Conservation (phyloP, 2,797 vertebrate species). For the Paramormyrops hopkinsi region DNA sequence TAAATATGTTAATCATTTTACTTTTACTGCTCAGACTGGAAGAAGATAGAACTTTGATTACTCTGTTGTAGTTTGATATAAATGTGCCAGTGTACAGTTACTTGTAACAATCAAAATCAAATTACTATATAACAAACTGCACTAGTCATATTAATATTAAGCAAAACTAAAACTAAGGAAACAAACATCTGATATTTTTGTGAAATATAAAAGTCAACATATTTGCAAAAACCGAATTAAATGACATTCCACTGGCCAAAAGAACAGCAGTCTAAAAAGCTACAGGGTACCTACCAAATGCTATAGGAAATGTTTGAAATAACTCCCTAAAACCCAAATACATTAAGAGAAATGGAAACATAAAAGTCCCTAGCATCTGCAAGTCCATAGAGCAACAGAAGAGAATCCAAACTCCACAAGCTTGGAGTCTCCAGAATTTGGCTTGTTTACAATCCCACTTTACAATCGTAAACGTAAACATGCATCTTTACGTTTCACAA, state of each 20-base stretch:
- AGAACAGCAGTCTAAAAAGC: not conserved
- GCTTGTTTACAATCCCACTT: not conserved
- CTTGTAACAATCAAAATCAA: slow-evolving; percentile 4
- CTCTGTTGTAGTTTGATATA: not conserved
- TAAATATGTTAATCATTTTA: not conserved
- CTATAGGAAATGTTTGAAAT: not conserved
- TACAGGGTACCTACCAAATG: not conserved
- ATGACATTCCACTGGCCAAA: not conserved
- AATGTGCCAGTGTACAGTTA: not conserved
- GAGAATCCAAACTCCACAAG: not conserved
- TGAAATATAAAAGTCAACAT: not conserved
- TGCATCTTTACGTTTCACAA: not conserved
- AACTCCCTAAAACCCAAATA: not conserved
- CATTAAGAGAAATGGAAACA: not conserved
- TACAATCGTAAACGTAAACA: not conserved
- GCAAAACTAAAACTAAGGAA: not conserved
- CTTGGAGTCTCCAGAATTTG: not conserved
- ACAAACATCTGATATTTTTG: not conserved
- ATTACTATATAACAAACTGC: slow-evolving; percentile 1
- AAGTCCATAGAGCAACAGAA: not conserved
- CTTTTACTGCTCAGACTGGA: not conserved
- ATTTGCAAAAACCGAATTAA: not conserved
- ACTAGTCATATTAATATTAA: not conserved
- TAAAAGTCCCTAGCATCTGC: not conserved
- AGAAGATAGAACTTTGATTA: not conserved